Evolutionary conservation across 2,113 vertebrate genomes (phyloP).

Genomic region (Corythaixoides concolor): DNA sequence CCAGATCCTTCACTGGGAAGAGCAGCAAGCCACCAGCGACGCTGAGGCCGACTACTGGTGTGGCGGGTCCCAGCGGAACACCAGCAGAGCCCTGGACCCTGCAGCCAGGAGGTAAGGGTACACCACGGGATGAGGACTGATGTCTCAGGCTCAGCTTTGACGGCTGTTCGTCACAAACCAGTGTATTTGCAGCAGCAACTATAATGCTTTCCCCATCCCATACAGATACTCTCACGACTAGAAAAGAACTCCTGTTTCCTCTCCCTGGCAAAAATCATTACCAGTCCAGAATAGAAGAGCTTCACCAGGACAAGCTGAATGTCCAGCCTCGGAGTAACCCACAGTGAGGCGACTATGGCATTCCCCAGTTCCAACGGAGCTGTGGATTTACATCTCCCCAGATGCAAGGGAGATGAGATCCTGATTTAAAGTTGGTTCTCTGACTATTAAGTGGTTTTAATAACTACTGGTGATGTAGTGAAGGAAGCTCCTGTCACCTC

Average conservation of each 20-base stretch:
- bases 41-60: background rate
- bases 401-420: background rate
- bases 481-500: background rate
- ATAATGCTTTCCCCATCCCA: too few relatives aligned
- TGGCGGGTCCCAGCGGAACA: background rate
- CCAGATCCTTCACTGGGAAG: background rate
- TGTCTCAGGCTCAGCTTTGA: background rate
- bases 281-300: too few relatives aligned
- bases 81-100: too few relatives aligned
- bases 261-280: background rate
- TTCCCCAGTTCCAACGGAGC: background rate
- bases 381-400: background rate
- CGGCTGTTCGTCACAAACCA: background rate
- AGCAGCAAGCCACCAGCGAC: background rate
- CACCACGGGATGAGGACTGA: too few relatives aligned
- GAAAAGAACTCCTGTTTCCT: background rate
- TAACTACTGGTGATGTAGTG: background rate
- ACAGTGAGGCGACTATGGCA: too few relatives aligned
- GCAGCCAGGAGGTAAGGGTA: background rate
- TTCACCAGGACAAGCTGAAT: background rate
- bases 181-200: background rate
- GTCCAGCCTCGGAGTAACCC: background rate
- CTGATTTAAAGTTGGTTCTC: background rate
- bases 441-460: background rate
- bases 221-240: background rate